Evolutionary conservation across 2,888 invertebrate species (phyloP), one percentile per base, ranked within the genome.

Genomic region (Rhagium mordax): DNA sequence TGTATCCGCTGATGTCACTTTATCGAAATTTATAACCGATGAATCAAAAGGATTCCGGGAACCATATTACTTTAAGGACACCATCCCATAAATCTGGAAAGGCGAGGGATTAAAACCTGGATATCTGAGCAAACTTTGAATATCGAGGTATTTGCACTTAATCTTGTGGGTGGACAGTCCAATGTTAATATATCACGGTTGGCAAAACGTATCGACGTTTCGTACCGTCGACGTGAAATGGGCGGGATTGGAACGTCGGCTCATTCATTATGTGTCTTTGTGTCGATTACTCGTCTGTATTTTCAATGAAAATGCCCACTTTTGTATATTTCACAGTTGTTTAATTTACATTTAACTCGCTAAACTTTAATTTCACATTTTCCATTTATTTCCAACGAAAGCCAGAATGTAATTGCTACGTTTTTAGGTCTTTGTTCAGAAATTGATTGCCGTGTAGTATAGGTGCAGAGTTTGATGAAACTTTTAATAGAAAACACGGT

Each of bases 101-200:
- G 53, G 71, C 41, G 41, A 65, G 61, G 70, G 76, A 74, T 76
- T 76, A 74, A 68, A 76, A 76, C 71, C 71, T 71, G 67, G 74
- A 74, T 75, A 71, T 71, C 76, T 59, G 74, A 71, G 75, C 74
- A 70, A 79, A 79, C 74, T 81, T 81, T 78, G 80, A 79, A 80
- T 80, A 80, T 77, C 77, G 78, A 80, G 78, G 80, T 78, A 81
- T 81, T 80, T 78, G 82, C 80, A 81, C 81, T 82, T 79, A 85
- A 85, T 85, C 84, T 84, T 82, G 82, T 82, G 84, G 84, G 84
- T 84, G 85, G 85, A 85, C 85, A 84, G 82, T 85, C 82, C 83
- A 80, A 82, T 83, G 83, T 85, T 83, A 83, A 85, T 85, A 85
- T 84, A 85, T 85, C 85, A 84, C 84, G 82, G 82, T 81, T 79